phyloP scores from a whole-genome alignment of 1,140 invertebrate genomes.

The Apis laboriosa region DNA sequence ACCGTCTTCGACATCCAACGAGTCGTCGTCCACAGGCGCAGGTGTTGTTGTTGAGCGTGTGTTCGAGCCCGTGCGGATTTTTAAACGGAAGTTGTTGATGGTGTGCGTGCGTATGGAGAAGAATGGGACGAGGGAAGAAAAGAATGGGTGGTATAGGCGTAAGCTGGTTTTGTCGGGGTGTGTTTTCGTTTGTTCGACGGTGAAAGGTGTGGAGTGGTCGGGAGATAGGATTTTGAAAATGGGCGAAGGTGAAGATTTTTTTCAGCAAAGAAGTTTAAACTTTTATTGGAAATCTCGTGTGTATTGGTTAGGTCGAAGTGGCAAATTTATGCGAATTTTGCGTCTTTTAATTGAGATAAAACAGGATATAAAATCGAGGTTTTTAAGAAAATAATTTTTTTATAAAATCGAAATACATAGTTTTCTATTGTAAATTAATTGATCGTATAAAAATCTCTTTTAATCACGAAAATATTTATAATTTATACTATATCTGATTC shows the following conservation, averaged over 20 bases:
- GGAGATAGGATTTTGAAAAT: not conserved
- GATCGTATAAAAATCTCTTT: too few species aligned
- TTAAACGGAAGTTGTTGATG: not conserved
- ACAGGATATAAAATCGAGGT: too few species aligned
- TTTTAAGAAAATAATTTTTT: too few species aligned
- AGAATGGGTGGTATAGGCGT: not conserved
- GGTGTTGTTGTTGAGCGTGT: conserved; percentile 14
- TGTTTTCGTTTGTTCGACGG: not conserved
- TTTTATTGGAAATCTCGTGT: not conserved
- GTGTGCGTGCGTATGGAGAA: too few species aligned
- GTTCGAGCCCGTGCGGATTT: not conserved
- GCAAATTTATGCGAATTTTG: too few species aligned
- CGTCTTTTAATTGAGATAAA: too few species aligned
- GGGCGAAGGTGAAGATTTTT: not conserved
- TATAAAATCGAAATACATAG: too few species aligned
- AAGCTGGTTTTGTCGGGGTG: not conserved
- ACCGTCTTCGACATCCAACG: conserved; percentile 51
- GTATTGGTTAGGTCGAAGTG: too few species aligned
- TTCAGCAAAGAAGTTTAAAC: not conserved
- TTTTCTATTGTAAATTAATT: too few species aligned
- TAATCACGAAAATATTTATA: too few species aligned
- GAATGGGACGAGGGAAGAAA: not conserved
- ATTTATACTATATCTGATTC: too few species aligned
- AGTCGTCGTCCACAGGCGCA: conserved; percentile 36
- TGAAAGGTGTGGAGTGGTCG: not conserved